phyloP scores from a whole-genome alignment of 2,797 vertebrate species.

The Macropus fuliginosus region DNA sequence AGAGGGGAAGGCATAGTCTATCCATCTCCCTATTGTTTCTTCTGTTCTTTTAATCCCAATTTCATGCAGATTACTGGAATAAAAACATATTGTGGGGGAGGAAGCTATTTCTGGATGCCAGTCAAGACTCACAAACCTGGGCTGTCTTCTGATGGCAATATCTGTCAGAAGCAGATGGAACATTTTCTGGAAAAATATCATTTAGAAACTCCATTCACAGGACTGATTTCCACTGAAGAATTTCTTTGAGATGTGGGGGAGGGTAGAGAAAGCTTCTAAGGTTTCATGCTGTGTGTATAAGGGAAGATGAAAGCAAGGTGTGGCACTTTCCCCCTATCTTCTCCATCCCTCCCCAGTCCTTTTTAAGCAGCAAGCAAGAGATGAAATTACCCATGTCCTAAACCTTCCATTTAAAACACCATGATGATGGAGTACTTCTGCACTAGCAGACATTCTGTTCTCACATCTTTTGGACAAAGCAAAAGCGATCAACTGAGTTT shows the following conservation, averaged over 20 bases:
- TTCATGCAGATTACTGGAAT: background rate
- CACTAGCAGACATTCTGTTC: accelerated
- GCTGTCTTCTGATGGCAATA: slow-evolving; percentile 74
- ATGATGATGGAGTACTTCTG: background rate
- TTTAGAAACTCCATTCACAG: slow-evolving; percentile 64
- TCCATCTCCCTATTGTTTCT: background rate
- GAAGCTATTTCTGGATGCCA: slow-evolving; percentile 76
- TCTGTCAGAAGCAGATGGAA: slow-evolving; percentile 77
- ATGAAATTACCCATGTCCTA: background rate
- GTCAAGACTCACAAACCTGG: slow-evolving; percentile 74
- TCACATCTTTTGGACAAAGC: accelerated
- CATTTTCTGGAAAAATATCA: slow-evolving; percentile 39
- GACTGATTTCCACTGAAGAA: slow-evolving; percentile 54
- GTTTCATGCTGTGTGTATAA: background rate
- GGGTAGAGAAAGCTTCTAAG: slow-evolving; percentile 18
- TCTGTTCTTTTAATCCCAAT: slow-evolving; percentile 34
- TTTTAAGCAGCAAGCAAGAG: background rate
- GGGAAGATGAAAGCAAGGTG: background rate
- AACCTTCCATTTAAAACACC: accelerated
- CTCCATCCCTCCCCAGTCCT: background rate
- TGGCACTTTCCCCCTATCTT: background rate
- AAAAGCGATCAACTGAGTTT: background rate
- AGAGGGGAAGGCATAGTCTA: background rate
- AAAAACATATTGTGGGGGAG: slow-evolving; percentile 70
- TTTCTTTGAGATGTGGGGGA: slow-evolving; percentile 19